A percentile compares a stretch with the other conserved stretches of the same genome.
phyloP scores from a whole-genome alignment of 2,888 invertebrate species.

The Pheosia tremula region DNA sequence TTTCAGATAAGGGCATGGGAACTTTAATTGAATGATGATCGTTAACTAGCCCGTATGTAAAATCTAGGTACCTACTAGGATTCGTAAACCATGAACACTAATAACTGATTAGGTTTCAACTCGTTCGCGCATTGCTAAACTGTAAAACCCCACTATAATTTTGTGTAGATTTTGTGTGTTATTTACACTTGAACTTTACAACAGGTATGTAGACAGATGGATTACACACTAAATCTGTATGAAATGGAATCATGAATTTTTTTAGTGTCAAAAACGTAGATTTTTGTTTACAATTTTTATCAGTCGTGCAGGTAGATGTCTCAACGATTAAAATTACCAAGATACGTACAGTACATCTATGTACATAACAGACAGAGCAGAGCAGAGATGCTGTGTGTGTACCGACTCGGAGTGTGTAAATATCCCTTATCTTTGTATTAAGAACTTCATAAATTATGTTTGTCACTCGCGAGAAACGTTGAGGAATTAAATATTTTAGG shows the following conservation, averaged over 20 bases:
- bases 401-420: conserved; percentile 74
- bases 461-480: conserved; percentile 75
- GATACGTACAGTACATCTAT: conserved; percentile 77
- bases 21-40: no score
- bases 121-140: conserved; percentile 13
- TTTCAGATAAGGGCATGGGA: no score
- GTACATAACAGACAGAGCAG: conserved; percentile 76
- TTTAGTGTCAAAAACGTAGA: conserved; percentile 55
- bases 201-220: conserved; percentile 41
- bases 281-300: conserved; percentile 74
- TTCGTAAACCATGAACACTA: no score
- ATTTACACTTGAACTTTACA: conserved; percentile 42
- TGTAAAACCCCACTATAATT: conserved; percentile 31
- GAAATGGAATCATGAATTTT: conserved; percentile 52
- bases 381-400: conserved; percentile 75
- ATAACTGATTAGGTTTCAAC: no score
- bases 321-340: conserved; percentile 77
- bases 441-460: conserved; percentile 84
- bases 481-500: conserved; percentile 57
- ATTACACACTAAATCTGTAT: conserved; percentile 46
- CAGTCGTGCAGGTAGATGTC: conserved; percentile 72
- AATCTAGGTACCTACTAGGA: no score
- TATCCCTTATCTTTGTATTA: conserved; percentile 81
- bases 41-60: no score
- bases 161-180: conserved; percentile 29